These are phyloP conservation scores for Labia minor DNA, from an alignment of 2,888 invertebrate species.

Conservation along the genomic window DNA sequence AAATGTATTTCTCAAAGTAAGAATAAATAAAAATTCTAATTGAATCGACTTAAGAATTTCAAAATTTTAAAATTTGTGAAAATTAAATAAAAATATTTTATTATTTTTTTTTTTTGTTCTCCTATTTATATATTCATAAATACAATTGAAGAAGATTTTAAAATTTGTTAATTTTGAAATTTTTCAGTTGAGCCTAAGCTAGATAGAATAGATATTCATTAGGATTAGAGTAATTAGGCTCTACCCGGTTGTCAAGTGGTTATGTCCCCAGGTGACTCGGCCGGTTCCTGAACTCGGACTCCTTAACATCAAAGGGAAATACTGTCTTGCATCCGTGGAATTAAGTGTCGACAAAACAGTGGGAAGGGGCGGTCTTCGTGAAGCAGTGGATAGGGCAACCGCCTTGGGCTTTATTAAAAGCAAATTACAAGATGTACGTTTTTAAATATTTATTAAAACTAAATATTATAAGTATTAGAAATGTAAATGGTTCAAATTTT, in stretches of 20 bases:
- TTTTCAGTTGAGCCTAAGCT: too few relatives aligned
- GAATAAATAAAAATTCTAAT: not conserved
- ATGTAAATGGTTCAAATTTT: too few relatives aligned
- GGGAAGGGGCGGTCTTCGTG: constrained; percentile 30
- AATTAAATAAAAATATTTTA: too few relatives aligned
- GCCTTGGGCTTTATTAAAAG: constrained; percentile 53
- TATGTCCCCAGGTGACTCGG: not conserved
- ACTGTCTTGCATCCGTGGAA: constrained; percentile 56
- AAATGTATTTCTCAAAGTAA: not conserved
- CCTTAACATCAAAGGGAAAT: constrained; percentile 47
- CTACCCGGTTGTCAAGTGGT: not conserved
- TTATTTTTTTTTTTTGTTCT: too few relatives aligned
- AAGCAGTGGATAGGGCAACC: constrained; percentile 49
- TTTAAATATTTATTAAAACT: not conserved
- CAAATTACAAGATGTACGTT: constrained; percentile 49
- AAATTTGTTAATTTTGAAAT: too few relatives aligned
- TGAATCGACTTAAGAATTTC: not conserved
- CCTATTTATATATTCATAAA: too few relatives aligned
- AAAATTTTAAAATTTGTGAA: too few relatives aligned
- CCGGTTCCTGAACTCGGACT: constrained; percentile 14
- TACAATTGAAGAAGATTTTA: too few relatives aligned
- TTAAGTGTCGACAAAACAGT: constrained; percentile 36
- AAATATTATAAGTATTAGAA: not conserved
- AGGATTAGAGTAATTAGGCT: too few relatives aligned
- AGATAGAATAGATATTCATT: too few relatives aligned